Conservation (phyloP, 2,113 vertebrate genomes). For the Falco punctatus region DNA sequence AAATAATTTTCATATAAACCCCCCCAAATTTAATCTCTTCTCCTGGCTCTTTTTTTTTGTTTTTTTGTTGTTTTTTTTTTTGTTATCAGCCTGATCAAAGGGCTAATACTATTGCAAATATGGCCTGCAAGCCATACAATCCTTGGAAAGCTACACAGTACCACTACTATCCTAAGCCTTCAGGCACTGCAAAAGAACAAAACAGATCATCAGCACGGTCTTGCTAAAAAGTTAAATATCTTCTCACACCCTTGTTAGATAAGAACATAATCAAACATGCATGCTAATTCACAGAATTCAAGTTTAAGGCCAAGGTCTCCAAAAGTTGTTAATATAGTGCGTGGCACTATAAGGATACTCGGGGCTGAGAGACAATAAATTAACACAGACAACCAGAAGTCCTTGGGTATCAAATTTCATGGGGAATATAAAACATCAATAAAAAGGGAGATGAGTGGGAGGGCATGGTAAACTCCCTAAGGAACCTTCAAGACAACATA, state of each 20-base stretch:
- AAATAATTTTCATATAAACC: neutral
- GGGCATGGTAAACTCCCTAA: neutral
- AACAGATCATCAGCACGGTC: neutral
- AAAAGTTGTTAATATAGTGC: neutral
- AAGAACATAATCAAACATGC: neutral
- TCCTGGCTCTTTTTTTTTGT: neutral
- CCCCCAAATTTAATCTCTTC: neutral
- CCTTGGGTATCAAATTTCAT: neutral
- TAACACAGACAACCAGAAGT: neutral
- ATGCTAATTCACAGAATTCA: neutral
- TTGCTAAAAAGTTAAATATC: neutral
- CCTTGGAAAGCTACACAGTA: neutral
- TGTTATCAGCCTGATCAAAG: neutral
- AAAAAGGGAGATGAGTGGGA: neutral
- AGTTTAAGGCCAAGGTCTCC: neutral
- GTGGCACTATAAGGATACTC: neutral
- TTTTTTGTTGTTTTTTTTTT: neutral
- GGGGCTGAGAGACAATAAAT: neutral
- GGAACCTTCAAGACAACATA: neutral
- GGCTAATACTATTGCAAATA: neutral
- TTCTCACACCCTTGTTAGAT: neutral
- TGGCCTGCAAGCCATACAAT: neutral
- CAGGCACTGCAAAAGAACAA: neutral
- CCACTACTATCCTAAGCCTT: neutral
- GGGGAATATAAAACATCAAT: conserved; percentile 7